Evolutionary conservation across 2,113 vertebrate species (phyloP).

Genomic region (Piprites chloris): DNA sequence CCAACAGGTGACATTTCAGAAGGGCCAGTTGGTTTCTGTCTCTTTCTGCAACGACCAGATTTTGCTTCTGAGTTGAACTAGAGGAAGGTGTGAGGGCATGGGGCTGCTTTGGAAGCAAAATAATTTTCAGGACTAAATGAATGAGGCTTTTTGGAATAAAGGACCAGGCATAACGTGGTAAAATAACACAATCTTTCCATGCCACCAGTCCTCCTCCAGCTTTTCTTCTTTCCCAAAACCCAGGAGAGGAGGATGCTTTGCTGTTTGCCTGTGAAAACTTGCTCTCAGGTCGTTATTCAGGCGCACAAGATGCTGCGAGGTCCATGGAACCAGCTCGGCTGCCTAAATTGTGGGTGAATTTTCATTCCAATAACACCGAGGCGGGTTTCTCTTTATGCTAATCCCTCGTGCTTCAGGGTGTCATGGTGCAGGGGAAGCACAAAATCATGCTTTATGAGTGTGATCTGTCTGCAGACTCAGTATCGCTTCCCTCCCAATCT

Average conservation of each 20-base stretch:
- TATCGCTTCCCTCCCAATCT: constrained; percentile 20
- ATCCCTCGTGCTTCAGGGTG: constrained; percentile 7
- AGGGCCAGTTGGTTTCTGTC: background rate
- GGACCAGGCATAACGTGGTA: background rate
- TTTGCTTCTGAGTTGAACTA: background rate
- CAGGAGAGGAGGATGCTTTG: background rate
- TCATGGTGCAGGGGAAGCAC: background rate
- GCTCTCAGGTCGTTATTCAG: background rate
- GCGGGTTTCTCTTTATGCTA: constrained; percentile 10
- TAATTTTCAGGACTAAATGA: background rate
- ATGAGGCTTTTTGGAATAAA: background rate
- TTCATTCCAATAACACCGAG: background rate
- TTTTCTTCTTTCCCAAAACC: background rate
- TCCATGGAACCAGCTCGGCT: background rate
- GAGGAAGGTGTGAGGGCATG: fast-evolving
- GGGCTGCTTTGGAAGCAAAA: background rate
- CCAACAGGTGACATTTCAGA: background rate
- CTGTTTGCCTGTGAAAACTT: background rate
- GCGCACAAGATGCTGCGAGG: fast-evolving
- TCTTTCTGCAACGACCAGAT: background rate
- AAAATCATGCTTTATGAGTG: constrained; percentile 40
- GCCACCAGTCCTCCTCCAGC: background rate
- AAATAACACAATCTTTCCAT: background rate
- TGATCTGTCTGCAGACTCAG: constrained; percentile 18
- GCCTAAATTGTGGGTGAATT: background rate